Base-by-base conservation (phyloP, 2,797 vertebrate species). In the Eurystomus glaucurus region DNA sequence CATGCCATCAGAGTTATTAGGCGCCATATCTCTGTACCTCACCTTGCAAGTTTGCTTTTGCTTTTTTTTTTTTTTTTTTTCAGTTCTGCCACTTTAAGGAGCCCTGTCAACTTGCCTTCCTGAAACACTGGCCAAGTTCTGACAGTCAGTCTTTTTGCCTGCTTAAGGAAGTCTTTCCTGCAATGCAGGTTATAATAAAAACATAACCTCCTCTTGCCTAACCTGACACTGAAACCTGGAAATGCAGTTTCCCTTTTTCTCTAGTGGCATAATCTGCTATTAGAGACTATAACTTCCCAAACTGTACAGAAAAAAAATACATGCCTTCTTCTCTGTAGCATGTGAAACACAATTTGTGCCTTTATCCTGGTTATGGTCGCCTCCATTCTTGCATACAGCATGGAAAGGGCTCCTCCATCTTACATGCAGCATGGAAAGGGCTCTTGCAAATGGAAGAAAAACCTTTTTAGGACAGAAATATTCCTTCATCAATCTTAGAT, bases 1-100 rank as follows among this genome's bases (percentile, higher is more conserved):
- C 6, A 1, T 46, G 37, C 65, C 0, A 0, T 66, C 28, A 41
- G 46, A 77, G 37, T 6, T 16, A 3, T n/a, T 66, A 33, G 60
- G 28, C 93, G 8, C 19, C 14, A 72, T 74, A 0, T 43, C 61
- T 82, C 50, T 64, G 16, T 79, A 35, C 25, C 43, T 85, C 46
- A 37, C 31, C 9, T 87, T 68, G 14, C 39, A 71, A 21, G 13
- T 58, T 62, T 78, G 9, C 72, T 80, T 91, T 85, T 4, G 9
- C 17, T 8, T 76, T 89, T 79, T 35, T 10, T 28, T 57, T 52
- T 57, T 52, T 45, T 28, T 37, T 37, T 26, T 33, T 35, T 11
- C 7, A 51, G 5, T 77, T 83, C 18, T 57, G 43, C 26, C 54
- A 4, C 55, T 61, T 54, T 31, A 45, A 76, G 52, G 19, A 83